Evolutionary conservation across 2,888 invertebrate species (phyloP).

Genomic region (Eupithecia pulchellata): DNA sequence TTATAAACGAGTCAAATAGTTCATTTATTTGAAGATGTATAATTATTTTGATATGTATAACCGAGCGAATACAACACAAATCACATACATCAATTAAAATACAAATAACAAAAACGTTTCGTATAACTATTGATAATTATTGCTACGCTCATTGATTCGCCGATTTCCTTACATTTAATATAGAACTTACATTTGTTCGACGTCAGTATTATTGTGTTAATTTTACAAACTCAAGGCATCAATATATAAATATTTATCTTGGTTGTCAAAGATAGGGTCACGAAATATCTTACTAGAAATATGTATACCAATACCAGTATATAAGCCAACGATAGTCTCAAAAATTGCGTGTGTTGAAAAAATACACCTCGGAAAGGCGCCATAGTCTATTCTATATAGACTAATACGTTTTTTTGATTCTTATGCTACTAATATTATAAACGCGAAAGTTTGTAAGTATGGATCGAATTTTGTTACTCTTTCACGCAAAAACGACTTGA

Average conservation of each 20-base stretch:
- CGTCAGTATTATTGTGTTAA: background rate
- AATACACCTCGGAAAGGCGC: background rate
- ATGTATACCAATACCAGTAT: background rate
- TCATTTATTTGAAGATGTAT: background rate
- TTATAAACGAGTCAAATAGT: background rate
- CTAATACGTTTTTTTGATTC: no score
- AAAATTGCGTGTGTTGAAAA: background rate
- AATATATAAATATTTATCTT: background rate
- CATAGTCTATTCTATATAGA: background rate
- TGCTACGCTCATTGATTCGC: constrained; percentile 55
- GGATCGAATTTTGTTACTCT: no score
- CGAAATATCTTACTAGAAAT: background rate
- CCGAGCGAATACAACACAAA: constrained; percentile 57
- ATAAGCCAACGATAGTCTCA: background rate
- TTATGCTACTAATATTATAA: background rate
- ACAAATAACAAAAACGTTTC: constrained; percentile 57
- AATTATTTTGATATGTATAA: constrained; percentile 30
- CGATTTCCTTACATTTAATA: constrained; percentile 44
- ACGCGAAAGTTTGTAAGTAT: no score
- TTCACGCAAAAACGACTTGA: no score
- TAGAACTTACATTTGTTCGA: constrained; percentile 48
- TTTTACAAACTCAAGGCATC: background rate
- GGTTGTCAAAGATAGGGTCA: background rate
- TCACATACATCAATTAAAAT: constrained; percentile 51
- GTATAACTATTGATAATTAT: constrained; percentile 40